Conservation (phyloP, 2,888 invertebrate genomes). For the Cheiracanthium punctorium region DNA sequence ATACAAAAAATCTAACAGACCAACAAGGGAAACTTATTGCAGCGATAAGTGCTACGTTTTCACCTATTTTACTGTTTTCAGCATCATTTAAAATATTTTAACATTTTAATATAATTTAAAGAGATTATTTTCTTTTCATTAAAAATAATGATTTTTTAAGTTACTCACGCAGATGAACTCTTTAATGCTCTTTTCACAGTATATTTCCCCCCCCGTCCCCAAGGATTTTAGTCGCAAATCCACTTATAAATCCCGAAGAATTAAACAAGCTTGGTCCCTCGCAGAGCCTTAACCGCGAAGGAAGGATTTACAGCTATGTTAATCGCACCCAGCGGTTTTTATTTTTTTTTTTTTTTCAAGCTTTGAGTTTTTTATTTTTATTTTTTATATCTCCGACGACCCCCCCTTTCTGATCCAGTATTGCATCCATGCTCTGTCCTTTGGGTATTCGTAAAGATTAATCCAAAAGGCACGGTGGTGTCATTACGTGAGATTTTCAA, state of each 20-base stretch:
- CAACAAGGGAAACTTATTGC: too few species aligned
- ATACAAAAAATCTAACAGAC: too few species aligned
- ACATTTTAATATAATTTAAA: too few species aligned
- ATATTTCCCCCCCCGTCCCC: neutral
- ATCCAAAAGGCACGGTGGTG: slow-evolving; percentile 36
- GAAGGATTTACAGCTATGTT: slow-evolving; percentile 31
- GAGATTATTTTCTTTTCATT: too few species aligned
- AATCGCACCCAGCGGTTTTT: slow-evolving; percentile 46
- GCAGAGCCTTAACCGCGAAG: slow-evolving; percentile 17
- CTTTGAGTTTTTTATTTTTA: neutral
- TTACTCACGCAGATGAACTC: too few species aligned
- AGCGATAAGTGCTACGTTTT: too few species aligned
- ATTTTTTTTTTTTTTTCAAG: too few species aligned
- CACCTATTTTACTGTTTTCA: too few species aligned
- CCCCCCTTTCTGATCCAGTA: neutral
- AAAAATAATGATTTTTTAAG: too few species aligned
- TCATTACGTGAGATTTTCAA: slow-evolving; percentile 33
- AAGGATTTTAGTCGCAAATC: neutral
- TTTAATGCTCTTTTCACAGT: neutral
- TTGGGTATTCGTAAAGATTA: slow-evolving; percentile 40
- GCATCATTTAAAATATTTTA: too few species aligned
- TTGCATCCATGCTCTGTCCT: neutral
- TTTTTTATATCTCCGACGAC: neutral
- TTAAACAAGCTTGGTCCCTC: slow-evolving; percentile 12
- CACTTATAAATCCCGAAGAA: slow-evolving; percentile 25